Percentiles rank a stretch among this genome's conserved stretches.
phyloP scores from a whole-genome alignment of 2,113 vertebrate species.

The Ascaphus truei region DNA sequence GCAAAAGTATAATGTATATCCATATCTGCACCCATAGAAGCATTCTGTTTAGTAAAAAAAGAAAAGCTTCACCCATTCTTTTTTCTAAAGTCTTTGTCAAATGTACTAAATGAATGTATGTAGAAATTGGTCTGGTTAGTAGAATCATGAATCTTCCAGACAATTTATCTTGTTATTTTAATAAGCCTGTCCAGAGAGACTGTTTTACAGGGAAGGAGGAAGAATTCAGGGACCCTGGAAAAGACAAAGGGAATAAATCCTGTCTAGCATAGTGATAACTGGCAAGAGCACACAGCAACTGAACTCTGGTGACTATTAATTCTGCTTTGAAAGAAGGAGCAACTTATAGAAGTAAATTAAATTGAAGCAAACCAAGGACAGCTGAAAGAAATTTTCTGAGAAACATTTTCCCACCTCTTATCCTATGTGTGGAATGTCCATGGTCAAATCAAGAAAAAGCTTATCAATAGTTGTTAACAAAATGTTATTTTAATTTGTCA shows the following conservation, averaged over 20 bases:
- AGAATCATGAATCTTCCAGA: slow-evolving; percentile 14
- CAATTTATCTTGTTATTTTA: slow-evolving; percentile 36
- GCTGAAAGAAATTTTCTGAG: slow-evolving; percentile 40
- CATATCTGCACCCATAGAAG: neutral
- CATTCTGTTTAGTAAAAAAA: no score
- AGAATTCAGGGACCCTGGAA: slow-evolving; percentile 12
- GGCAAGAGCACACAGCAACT: slow-evolving; percentile 33
- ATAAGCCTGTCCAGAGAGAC: slow-evolving; percentile 31
- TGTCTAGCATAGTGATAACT: slow-evolving; percentile 30
- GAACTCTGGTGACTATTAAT: slow-evolving; percentile 45
- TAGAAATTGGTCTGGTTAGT: slow-evolving; percentile 27
- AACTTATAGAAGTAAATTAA: slow-evolving; percentile 47
- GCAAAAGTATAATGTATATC: neutral
- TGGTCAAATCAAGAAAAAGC: no score
- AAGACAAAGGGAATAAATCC: neutral
- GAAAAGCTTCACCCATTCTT: neutral
- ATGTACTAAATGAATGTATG: slow-evolving; percentile 25
- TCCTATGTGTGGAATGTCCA: neutral
- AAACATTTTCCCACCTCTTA: slow-evolving; percentile 34
- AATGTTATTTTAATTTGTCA: neutral
- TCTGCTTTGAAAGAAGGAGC: slow-evolving; percentile 46
- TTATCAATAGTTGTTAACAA: no score
- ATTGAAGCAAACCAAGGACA: slow-evolving; percentile 44
- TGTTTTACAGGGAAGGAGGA: slow-evolving; percentile 30
- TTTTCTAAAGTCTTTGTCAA: slow-evolving; percentile 5